Evolutionary conservation across 2,797 vertebrate species (phyloP).

Genomic region (Bovichtus diacanthus): DNA sequence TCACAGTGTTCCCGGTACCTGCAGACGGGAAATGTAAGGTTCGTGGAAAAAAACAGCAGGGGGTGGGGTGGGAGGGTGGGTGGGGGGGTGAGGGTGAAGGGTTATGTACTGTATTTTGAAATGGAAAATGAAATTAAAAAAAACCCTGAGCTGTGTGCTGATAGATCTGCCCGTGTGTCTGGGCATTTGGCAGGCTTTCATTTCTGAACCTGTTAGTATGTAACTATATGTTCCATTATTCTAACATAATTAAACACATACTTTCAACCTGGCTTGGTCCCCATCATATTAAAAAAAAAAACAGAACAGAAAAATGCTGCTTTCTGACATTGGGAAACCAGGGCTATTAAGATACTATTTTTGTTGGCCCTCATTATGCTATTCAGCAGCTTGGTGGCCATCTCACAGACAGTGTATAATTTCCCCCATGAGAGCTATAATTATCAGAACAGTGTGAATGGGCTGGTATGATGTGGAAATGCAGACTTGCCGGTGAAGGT

Average conservation of each 20-base stretch:
- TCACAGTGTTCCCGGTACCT: conserved; percentile 98
- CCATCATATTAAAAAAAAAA: conserved; percentile 38
- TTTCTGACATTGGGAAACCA: conserved; percentile 68
- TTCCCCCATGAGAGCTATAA: conserved; percentile 83
- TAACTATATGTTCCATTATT: conserved; percentile 48
- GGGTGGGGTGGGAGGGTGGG: too few species aligned
- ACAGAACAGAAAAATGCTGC: conserved; percentile 54
- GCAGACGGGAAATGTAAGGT: conserved; percentile 36
- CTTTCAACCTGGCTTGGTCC: conserved; percentile 35
- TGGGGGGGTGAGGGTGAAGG: too few species aligned
- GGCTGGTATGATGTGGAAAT: conserved; percentile 77
- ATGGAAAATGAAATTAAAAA: too few species aligned
- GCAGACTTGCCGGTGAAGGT: conserved; percentile 77
- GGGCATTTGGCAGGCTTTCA: conserved; percentile 41
- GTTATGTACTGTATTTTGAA: too few species aligned
- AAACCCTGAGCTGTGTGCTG: conserved; percentile 1
- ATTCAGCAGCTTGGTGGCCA: conserved; percentile 83
- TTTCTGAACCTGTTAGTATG: conserved; percentile 43
- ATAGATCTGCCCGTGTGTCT: conserved; percentile 15
- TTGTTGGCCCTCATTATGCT: conserved; percentile 79
- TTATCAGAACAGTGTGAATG: conserved; percentile 84
- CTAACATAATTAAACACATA: conserved; percentile 58
- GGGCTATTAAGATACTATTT: conserved; percentile 82
- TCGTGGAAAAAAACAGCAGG: not conserved
- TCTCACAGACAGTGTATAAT: conserved; percentile 83